Percentiles rank a stretch among this genome's conserved stretches.
Conservation (phyloP, 2,113 vertebrate species). For the Drymodes brunneopygia region DNA sequence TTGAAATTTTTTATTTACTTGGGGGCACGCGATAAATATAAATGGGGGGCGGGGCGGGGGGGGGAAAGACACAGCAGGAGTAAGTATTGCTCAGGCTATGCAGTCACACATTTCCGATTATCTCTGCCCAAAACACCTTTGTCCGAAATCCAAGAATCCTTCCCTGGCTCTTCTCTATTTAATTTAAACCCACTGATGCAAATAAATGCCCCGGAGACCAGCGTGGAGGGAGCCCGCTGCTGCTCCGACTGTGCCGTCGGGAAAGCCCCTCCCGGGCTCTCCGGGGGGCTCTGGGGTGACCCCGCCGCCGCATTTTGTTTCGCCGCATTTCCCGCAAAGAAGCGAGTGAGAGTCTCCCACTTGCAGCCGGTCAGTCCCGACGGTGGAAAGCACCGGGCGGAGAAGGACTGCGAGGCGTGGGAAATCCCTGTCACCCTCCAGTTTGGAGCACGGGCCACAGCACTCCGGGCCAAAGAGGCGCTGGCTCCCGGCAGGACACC, state of each 20-base stretch:
- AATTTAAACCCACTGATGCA: neutral
- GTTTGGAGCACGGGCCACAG: neutral
- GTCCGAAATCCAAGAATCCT: neutral
- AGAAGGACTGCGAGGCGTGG: neutral
- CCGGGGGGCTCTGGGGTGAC: neutral
- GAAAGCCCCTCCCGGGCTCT: neutral
- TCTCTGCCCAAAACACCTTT: neutral
- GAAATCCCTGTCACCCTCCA: neutral
- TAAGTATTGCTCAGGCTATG: neutral
- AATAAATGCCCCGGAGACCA: neutral
- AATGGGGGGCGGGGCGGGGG: rapidly evolving
- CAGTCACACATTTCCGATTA: neutral
- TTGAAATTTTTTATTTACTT: neutral
- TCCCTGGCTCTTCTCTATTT: neutral
- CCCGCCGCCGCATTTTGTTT: neutral
- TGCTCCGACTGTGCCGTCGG: neutral
- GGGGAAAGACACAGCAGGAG: neutral
- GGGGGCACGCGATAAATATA: neutral
- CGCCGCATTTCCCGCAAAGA: neutral
- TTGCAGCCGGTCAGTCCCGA: neutral
- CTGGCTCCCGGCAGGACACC: neutral
- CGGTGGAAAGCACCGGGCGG: rapidly evolving
- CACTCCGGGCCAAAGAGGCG: neutral
- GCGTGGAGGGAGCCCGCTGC: neutral
- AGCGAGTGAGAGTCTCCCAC: neutral